Conservation (phyloP, 2,113 vertebrate genomes). For the Sinocyclocheilus anophthalmus region DNA sequence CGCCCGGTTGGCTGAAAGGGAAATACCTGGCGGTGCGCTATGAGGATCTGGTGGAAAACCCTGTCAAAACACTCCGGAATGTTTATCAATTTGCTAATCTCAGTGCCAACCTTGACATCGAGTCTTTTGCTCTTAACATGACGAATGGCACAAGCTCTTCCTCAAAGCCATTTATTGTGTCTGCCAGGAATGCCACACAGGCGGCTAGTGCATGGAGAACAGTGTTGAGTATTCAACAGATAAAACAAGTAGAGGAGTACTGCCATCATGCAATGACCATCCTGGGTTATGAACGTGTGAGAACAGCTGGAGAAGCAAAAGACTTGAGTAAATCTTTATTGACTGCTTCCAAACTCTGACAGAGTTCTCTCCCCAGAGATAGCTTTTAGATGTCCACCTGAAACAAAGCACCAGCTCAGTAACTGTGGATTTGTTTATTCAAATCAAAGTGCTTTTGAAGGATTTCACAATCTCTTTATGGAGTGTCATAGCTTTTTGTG, state of each 20-base stretch:
- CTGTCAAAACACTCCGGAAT: conserved; percentile 85
- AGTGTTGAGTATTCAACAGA: conserved; percentile 92
- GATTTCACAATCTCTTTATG: conserved; percentile 61
- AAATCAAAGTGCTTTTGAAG: conserved; percentile 60
- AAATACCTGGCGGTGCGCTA: conserved; percentile 95
- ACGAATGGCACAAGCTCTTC: conserved; percentile 92
- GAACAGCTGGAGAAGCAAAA: conserved; percentile 88
- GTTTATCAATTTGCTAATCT: conserved; percentile 93
- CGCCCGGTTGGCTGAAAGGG: conserved; percentile 91
- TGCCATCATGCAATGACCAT: conserved; percentile 93
- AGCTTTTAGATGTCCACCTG: conserved; percentile 57
- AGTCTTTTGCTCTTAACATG: conserved; percentile 95
- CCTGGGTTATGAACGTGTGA: conserved; percentile 89
- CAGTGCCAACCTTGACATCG: conserved; percentile 88
- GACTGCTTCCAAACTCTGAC: conserved; percentile 86
- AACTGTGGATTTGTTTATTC: conserved; percentile 73
- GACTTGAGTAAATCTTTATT: conserved; percentile 94
- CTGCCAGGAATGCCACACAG: conserved; percentile 92
- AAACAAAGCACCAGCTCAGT: conserved; percentile 68
- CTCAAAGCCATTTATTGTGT: conserved; percentile 95
- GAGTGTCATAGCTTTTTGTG: conserved; percentile 71
- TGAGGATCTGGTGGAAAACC: conserved; percentile 95
- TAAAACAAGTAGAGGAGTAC: conserved; percentile 98
- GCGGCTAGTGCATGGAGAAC: conserved; percentile 95
- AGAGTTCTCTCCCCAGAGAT: conserved; percentile 1